Evolutionary conservation across 2,113 vertebrate genomes (phyloP).

Genomic region (Laticauda laticaudata): DNA sequence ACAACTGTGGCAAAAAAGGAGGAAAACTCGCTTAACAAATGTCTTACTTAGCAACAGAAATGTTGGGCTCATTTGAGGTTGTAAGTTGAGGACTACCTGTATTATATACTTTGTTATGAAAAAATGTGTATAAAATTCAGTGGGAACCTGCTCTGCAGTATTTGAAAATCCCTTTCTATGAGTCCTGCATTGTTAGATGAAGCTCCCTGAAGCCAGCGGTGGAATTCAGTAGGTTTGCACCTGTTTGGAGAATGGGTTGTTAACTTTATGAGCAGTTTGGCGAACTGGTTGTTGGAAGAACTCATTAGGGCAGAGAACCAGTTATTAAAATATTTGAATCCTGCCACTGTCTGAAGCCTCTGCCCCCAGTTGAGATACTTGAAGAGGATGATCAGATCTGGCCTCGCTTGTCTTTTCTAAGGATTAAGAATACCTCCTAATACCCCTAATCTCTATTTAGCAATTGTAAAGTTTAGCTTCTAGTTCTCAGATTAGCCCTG

Average conservation of each 20-base stretch:
- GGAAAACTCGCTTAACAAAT: too few species aligned
- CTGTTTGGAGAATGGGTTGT: too few species aligned
- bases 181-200: background rate
- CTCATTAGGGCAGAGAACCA: too few species aligned
- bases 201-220: background rate
- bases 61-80: background rate
- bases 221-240: too few species aligned
- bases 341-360: too few species aligned
- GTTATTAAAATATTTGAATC: too few species aligned
- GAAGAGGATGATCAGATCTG: background rate
- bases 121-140: background rate
- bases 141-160: background rate
- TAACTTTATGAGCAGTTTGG: too few species aligned
- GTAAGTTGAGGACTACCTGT: background rate
- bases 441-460: background rate
- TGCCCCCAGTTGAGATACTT: background rate
- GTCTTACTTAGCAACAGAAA: background rate
- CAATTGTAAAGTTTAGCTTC: background rate
- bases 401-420: background rate
- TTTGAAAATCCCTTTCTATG: background rate
- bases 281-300: too few species aligned
- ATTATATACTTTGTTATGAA: background rate
- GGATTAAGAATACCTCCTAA: background rate
- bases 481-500: background rate
- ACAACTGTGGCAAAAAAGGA: too few species aligned